Conservation (phyloP, 2,888 invertebrate species). For the Crioceris asparagi region DNA sequence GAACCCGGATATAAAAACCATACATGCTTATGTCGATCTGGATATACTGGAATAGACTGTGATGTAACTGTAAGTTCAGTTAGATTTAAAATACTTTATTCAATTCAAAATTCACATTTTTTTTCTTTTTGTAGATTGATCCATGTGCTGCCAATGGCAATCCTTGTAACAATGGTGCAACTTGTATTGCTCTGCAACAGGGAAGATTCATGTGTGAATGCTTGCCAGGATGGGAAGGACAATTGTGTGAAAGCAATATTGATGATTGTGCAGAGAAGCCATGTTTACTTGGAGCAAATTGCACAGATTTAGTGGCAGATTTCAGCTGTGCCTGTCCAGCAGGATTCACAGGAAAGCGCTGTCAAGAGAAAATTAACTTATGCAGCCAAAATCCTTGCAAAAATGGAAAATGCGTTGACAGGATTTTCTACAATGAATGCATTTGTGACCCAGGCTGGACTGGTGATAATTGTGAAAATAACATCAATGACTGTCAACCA, state of each 20-base stretch:
- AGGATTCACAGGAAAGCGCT: constrained; percentile 92
- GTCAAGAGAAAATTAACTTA: constrained; percentile 89
- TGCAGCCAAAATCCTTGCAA: constrained; percentile 85
- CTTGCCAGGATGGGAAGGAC: constrained; percentile 94
- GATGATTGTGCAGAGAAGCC: constrained; percentile 91
- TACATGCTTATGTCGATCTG: constrained; percentile 87
- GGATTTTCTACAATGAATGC: constrained; percentile 75
- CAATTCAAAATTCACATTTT: constrained; percentile 2
- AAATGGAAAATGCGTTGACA: constrained; percentile 88
- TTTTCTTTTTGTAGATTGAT: constrained; percentile 54
- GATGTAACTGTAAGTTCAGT: constrained; percentile 62
- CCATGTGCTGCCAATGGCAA: constrained; percentile 83
- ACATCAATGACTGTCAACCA: constrained; percentile 82
- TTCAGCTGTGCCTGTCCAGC: constrained; percentile 88
- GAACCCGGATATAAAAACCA: constrained; percentile 80
- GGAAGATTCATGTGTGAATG: constrained; percentile 93
- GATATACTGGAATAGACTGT: constrained; percentile 88
- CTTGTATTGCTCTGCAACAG: constrained; percentile 81
- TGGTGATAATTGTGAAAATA: constrained; percentile 74
- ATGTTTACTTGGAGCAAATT: constrained; percentile 80
- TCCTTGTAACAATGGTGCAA: constrained; percentile 84
- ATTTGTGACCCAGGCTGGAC: constrained; percentile 90
- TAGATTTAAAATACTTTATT: no score
- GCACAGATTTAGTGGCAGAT: constrained; percentile 89
- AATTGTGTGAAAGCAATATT: constrained; percentile 84